These are phyloP conservation scores for Ahaetulla prasina DNA, from an alignment of 2,113 vertebrate species.

Conservation along the genomic window DNA sequence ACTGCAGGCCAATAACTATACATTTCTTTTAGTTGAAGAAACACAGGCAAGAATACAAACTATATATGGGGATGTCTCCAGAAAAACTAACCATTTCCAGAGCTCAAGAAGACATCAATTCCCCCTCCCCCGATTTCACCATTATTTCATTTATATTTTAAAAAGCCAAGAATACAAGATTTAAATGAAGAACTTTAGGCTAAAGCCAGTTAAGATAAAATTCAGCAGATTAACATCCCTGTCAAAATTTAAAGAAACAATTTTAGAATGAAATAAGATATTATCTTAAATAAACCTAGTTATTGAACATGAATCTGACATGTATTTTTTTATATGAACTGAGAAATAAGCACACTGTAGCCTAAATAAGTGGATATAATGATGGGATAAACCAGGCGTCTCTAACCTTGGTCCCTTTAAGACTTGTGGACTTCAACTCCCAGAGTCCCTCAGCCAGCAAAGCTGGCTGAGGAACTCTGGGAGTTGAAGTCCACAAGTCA, in stretches of 20 bases:
- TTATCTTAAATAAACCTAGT: neutral
- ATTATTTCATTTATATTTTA: neutral
- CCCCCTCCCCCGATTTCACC: neutral
- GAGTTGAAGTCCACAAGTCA: too few species aligned
- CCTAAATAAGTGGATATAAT: neutral
- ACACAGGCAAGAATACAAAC: neutral
- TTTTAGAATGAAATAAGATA: neutral
- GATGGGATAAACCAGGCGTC: neutral
- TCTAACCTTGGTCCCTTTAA: too few species aligned
- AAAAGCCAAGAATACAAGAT: neutral
- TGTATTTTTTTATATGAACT: neutral
- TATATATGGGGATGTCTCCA: neutral
- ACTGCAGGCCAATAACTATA: neutral
- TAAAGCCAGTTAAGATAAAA: neutral
- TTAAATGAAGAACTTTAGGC: neutral
- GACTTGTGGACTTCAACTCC: too few species aligned
- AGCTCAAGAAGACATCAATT: neutral
- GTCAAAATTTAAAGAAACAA: neutral
- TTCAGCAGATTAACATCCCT: neutral
- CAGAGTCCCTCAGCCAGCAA: too few species aligned
- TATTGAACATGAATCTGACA: neutral
- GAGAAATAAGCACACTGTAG: neutral
- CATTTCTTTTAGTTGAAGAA: constrained; percentile 5
- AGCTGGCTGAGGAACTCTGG: too few species aligned
- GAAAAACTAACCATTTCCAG: neutral